Percentiles rank a stretch among this genome's conserved stretches.
Evolutionary conservation across 2,797 vertebrate genomes (phyloP).

Genomic region (Aplochiton taeniatus): DNA sequence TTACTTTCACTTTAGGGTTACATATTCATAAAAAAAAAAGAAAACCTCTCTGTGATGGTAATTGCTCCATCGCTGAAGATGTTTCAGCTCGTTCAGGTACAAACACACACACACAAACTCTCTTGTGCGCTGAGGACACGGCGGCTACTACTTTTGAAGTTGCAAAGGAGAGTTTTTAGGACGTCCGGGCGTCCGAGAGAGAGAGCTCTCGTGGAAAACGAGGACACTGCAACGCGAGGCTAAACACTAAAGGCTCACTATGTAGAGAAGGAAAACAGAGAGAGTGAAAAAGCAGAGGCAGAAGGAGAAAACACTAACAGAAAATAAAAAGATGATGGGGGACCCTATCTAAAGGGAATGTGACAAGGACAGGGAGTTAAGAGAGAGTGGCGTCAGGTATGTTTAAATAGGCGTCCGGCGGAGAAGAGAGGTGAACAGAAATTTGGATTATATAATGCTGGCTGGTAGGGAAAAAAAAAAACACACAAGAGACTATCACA

Average conservation of each 20-base stretch:
- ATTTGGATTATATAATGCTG: constrained; percentile 9
- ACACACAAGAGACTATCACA: constrained; percentile 66
- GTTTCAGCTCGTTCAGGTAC: constrained; percentile 28
- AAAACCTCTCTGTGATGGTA: constrained; percentile 28
- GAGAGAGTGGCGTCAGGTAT: not conserved
- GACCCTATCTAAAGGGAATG: too few species aligned
- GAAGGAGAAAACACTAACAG: too few species aligned
- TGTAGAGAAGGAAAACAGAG: too few species aligned
- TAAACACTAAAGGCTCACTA: too few species aligned
- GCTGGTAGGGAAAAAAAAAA: constrained; percentile 9
- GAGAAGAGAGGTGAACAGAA: constrained; percentile 16
- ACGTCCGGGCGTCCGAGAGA: constrained; percentile 2
- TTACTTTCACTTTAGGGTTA: not conserved
- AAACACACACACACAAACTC: constrained; percentile 1
- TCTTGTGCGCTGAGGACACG: constrained; percentile 10
- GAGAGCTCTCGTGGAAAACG: constrained; percentile 10
- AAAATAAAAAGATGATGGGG: not conserved
- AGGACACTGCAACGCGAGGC: constrained; percentile 14
- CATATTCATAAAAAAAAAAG: not conserved
- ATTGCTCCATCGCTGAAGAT: constrained; percentile 38
- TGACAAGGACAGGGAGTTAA: not conserved
- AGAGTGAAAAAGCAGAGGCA: too few species aligned
- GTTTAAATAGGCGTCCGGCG: too few species aligned
- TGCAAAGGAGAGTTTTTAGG: constrained; percentile 49
- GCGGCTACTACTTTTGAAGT: constrained; percentile 49